A percentile compares a stretch with the other conserved stretches of the same genome.
Evolutionary conservation across 64 coral and sea anemone species (phyloP).

Genomic region (Acropora yongei): DNA sequence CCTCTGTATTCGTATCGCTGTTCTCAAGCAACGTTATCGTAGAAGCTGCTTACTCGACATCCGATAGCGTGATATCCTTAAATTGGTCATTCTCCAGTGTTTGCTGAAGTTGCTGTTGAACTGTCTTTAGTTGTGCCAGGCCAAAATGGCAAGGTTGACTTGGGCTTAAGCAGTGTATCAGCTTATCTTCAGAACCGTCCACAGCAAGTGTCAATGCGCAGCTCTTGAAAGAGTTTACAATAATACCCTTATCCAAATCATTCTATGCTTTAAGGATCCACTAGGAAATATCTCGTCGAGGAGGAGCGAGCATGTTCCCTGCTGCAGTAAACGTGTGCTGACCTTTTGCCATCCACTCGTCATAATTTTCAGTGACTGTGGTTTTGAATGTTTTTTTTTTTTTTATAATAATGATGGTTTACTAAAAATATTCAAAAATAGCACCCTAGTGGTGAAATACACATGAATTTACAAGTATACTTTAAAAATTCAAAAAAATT

Average conservation of each 20-base stretch:
- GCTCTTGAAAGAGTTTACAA: slow-evolving; percentile 26
- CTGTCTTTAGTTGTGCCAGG: too few species aligned
- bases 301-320: too few species aligned
- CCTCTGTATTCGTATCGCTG: slow-evolving; percentile 9
- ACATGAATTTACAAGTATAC: too few species aligned
- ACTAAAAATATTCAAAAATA: too few species aligned
- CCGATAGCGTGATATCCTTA: slow-evolving; percentile 28
- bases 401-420: too few species aligned
- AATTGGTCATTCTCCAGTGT: slow-evolving; percentile 33
- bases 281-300: slow-evolving; percentile 19
- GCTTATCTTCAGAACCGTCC: slow-evolving; percentile 32
- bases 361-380: not conserved
- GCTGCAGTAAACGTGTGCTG: not conserved
- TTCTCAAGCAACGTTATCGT: too few species aligned
- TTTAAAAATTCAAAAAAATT: too few species aligned
- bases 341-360: not conserved
- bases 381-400: not conserved
- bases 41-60: slow-evolving; percentile 19
- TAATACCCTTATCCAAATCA: slow-evolving; percentile 26
- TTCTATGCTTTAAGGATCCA: slow-evolving; percentile 25
- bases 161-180: slow-evolving; percentile 33
- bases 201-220: too few species aligned
- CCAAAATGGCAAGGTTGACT: slow-evolving; percentile 34
- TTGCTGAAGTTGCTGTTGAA: too few species aligned
- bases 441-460: too few species aligned